Conservation (phyloP, 2,113 vertebrate genomes). For the Odontophorus gujanensis region DNA sequence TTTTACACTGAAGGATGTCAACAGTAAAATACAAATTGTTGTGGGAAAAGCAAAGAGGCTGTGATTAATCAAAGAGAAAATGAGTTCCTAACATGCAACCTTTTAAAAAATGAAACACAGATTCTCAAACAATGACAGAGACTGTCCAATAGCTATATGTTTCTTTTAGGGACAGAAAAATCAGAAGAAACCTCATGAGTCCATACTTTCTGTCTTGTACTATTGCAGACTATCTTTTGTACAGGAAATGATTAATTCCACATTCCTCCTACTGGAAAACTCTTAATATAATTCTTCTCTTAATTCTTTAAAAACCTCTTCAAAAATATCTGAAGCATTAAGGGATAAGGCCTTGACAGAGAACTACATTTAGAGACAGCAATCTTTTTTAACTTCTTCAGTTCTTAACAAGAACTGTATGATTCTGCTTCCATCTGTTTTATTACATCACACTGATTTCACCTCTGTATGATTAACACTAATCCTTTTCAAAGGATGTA, state of each 20-base stretch:
- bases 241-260: background rate
- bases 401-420: background rate
- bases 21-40: background rate
- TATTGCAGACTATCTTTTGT: background rate
- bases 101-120: background rate
- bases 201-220: background rate
- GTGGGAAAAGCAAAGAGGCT: background rate
- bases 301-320: background rate
- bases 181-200: background rate
- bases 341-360: background rate
- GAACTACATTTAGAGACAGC: background rate
- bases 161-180: constrained; percentile 3
- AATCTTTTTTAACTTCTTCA: background rate
- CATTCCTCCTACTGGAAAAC: background rate
- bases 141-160: background rate
- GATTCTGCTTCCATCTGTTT: background rate
- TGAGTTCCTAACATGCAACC: background rate
- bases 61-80: background rate
- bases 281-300: background rate
- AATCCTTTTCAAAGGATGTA: background rate
- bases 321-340: background rate
- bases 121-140: background rate
- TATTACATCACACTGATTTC: background rate
- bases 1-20: background rate
- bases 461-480: background rate